Base-by-base conservation (phyloP, 2,797 vertebrate genomes). In the Ctenopoma kingsleyae region DNA sequence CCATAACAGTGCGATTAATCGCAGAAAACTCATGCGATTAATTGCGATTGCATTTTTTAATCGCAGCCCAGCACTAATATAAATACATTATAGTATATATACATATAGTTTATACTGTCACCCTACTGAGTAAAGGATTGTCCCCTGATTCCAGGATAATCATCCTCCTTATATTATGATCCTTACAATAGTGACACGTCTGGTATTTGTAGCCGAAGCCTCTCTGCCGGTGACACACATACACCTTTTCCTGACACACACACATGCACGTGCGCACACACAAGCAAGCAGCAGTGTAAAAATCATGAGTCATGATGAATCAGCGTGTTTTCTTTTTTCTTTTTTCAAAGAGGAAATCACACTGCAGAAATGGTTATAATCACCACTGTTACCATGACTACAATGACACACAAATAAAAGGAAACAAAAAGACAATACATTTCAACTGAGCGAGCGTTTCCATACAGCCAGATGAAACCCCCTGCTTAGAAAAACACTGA, bases 241-340 rank as follows among this genome's bases (percentile, higher is more conserved):
- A 72, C 32, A 16, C 67, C 36, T 35, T 43, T 47, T 47, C n/a
- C 50, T 50, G 22, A 46, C 36, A 27, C 47, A 22, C n/a, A 46
- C 9, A 35, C 8, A 16, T 17, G 25, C 46, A 50, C 23, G 23
- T 4, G 4, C 3, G 4, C 61, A 44, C 36, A 27, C 51, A 22
- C n/a, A 46, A 16, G 19, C 17, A 32, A 15, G 15, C 62, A 73
- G 70, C 71, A 74, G 71, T 10, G 57, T 71, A 80, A 88, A 89
- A 81, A 41, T 20, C 75, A 87, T 88, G 83, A 87, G 86, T 91
- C 90, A 89, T 87, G 82, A 81, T 91, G 86, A 89, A 59, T 85
- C 72, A 61, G 71, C 36, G 23, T 55, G 5, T 66, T 69, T 1
- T 50, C 62, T 77, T 2, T 8, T 6, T 27, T 6, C 27, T 68